Evolutionary conservation across 2,888 invertebrate genomes (phyloP).

Genomic region (Stegophylla sp.): DNA sequence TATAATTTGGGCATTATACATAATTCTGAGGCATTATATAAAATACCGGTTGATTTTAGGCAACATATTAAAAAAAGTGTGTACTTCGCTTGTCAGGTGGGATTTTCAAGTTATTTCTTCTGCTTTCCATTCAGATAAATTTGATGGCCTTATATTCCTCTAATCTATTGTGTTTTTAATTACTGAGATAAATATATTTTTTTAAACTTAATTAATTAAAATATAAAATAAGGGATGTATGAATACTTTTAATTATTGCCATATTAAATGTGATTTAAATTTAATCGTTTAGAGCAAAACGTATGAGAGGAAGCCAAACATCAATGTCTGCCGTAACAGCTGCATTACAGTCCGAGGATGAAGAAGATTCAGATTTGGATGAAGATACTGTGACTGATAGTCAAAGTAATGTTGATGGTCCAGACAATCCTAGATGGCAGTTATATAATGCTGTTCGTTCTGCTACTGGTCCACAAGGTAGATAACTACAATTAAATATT

Average conservation of each 20-base stretch:
- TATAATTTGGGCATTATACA: too few relatives aligned
- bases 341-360: conserved; percentile 71
- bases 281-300: conserved; percentile 63
- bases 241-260: neutral
- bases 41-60: too few relatives aligned
- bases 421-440: conserved; percentile 86
- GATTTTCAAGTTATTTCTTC: too few relatives aligned
- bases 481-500: conserved; percentile 50
- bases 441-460: conserved; percentile 83
- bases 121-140: too few relatives aligned
- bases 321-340: conserved; percentile 71
- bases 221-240: too few relatives aligned
- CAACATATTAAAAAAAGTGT: too few relatives aligned
- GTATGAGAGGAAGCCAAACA: conserved; percentile 66
- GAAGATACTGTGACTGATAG: conserved; percentile 73
- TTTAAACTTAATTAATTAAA: too few relatives aligned
- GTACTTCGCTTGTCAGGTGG: too few relatives aligned
- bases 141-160: too few relatives aligned
- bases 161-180: too few relatives aligned
- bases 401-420: conserved; percentile 68
- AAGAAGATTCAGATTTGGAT: conserved; percentile 70
- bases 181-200: too few relatives aligned
- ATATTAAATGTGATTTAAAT: neutral
- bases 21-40: too few relatives aligned
- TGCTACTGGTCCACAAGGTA: conserved; percentile 67